Evolutionary conservation across 2,113 vertebrate species (phyloP), one percentile per base, ranked within the genome.

Genomic region (Myanophis thanlyinensis): DNA sequence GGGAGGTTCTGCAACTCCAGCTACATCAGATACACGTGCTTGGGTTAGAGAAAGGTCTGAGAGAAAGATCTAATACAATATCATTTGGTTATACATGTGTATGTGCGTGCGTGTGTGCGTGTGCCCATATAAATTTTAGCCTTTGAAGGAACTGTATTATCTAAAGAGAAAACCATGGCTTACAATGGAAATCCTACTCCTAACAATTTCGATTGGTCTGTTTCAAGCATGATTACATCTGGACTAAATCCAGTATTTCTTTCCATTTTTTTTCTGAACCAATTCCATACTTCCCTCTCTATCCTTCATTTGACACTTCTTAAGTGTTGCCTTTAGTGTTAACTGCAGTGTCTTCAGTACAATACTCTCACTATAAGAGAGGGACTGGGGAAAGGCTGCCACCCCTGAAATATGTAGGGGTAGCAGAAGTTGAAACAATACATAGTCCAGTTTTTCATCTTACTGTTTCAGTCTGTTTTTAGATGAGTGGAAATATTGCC

Each of bases 41-140:
- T 92, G 94, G 91, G 53, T 7, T 73, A 89, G n/a, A n/a, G n/a
- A n/a, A n/a, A n/a, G 67, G 0, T 0, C 54, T 54, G 88, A 92
- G 93, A 93, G 49, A 90, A 94, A 89, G 0, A 94, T 91, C 91
- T 95, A 96, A 93, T 93, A 95, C 92, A 54, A 94, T 15, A 93
- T 94, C 93, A 94, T 95, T 91, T 93, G 94, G 96, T 88, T 92
- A n/a, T 3, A 62, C 93, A 27, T 90, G 30, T 67, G 30, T 35
- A 5, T 67, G 62, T 30, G 56, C 1, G 25, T 30, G 10, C 1
- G 56, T 30, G 27, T 3, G 27, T 67, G 62, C 1, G 56, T 62
- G 35, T 20, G 67, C 1, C 2, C 6, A 1, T 80, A 80, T 80
- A 91, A 80, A 92, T 91, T 40, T 93, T 91, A 90, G 23, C 35